Evolutionary conservation across 2,797 vertebrate species (phyloP), one percentile per base, ranked within the genome.

Genomic region (Crax fasciolata): DNA sequence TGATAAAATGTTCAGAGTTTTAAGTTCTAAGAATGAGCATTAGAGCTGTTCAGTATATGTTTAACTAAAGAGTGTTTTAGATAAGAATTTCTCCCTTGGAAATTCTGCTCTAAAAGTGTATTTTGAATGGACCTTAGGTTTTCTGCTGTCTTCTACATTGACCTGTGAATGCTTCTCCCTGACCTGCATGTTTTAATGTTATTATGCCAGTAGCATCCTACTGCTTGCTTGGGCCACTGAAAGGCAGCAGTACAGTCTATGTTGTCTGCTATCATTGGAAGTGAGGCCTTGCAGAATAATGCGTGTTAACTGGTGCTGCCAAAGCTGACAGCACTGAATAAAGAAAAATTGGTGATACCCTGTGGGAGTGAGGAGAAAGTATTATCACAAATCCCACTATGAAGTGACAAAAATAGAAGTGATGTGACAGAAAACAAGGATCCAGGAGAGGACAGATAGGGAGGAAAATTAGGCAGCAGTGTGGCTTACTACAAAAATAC

Each of bases 241-340:
- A 74, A 58, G 43, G 57, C 39, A 66, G 43, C 14, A n/a, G 27
- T 65, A 85, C 13, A 38, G 12, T 76, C 39, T 35, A 0, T 43
- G 14, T 76, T 62, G 19, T 77, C 68, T 70, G 55, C 24, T 77
- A 0, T 62, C 11, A 2, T 49, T 70, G 83, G 65, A 74, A 43
- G 21, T 79, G 63, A 76, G 30, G 38, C n/a, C 25, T 76, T 54
- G 52, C 43, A 70, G 35, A 58, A 30, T 54, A 61, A 46, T 19
- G 49, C 58, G 30, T 0, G 1, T 17, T 54, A 41, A 49, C 13
- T 48, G 15, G 4, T 68, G 65, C 51, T 85, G 32, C 72, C 49
- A 68, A 91, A 75, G 28, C 67, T 93, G 68, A 93, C 51, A 80
- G 68, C 51, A 57, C 30, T 72, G 63, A 51, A 32, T 58, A 85